Base-by-base conservation (phyloP, 2,888 invertebrate species). In the Caenorhabditis sulstoni region DNA sequence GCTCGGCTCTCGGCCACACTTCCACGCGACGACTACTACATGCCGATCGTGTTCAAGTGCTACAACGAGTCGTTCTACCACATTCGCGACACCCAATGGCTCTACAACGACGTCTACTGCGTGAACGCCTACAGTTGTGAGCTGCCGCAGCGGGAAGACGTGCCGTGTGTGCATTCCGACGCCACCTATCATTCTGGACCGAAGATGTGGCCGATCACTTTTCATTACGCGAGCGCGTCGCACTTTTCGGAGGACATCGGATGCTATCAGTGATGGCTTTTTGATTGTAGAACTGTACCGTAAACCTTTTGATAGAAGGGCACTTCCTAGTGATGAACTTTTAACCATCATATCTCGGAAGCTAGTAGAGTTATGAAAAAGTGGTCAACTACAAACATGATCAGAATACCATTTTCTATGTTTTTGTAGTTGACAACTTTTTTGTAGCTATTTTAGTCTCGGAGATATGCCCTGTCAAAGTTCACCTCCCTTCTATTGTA, bases 171-270 rank as follows among this genome's bases (percentile, higher is more conserved):
- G 0, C 77, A 77, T 58, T 77, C 77, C 8, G 77, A 77, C 59
- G 77, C 77, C 47, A 70, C 65, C 8, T 77, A 77, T 59, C 68
- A 70, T 58, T 77, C 77, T 3, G 77, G 77, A 29, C 77, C 77
- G 16, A 45, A 64, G 20, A 77, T 77, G 77, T 77, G 52, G 22
- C 77, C 77, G 2, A 70, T 77, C 59, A 70, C 70, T 29, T 77
- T 53, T 22, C 77, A 77, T 59, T 77, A 64, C 53, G 70, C 68
- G 0, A 70, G 45, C 11, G 58, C 44, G 11, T 47, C 70, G 12
- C 35, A 49, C 20, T 77, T 70, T 20, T 58, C 64, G 8, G 35
- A 14, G 29, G 65, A 77, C 12, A 77, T 77, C 18, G 77, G 77
- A 9, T 77, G 77, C 53, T 77, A 77, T 77, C 77, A 77, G 59